Base-by-base conservation (phyloP, 2,888 invertebrate species). In the Apodemia zela region DNA sequence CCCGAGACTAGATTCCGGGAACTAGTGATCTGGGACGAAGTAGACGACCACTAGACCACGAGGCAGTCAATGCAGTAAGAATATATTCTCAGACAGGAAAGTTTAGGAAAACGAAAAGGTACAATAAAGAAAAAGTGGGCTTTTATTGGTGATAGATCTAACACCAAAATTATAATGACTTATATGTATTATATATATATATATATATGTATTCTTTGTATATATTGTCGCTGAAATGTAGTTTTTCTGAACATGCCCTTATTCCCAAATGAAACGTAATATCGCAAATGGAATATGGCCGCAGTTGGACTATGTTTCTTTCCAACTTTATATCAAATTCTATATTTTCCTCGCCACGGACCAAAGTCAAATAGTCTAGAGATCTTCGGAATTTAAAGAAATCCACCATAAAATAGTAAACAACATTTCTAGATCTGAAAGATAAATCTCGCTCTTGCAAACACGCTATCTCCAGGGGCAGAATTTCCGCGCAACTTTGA, bases 401-500 rank as follows among this genome's bases (percentile, higher is more conserved):
- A 76, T 75, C 75, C 70, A 69, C 76, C 75, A 79, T 81, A 82
- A 85, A 82, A 85, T 83, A 80, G 81, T 81, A 84, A 87, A 86
- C 84, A 84, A 79, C 76, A 82, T 86, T 85, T 81, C 77, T 75
- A 75, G 71, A 63, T 65, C 61, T 81, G 80, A 80, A 83, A 81
- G 81, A 84, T 80, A 80, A 83, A 82, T 85, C 82, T 81, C 71
- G 74, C 76, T 75, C 66, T 47, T 57, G 80, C 80, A 81, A 80
- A 83, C 79, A 82, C 73, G 72, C 77, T 76, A 60, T 60, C 65
- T 67, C 82, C 80, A 70, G 82, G 78, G 81, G 75, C 70, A 69
- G 72, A 78, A 80, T 78, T 76, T 77, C 65, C 75, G 77, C 72
- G 77, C 76, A 80, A 86, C 73, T 86, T 86, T 82, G 85, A 88